These are phyloP conservation scores for Seriola rivoliana DNA, from an alignment of 2,113 vertebrate genomes.

Conservation along the genomic window DNA sequence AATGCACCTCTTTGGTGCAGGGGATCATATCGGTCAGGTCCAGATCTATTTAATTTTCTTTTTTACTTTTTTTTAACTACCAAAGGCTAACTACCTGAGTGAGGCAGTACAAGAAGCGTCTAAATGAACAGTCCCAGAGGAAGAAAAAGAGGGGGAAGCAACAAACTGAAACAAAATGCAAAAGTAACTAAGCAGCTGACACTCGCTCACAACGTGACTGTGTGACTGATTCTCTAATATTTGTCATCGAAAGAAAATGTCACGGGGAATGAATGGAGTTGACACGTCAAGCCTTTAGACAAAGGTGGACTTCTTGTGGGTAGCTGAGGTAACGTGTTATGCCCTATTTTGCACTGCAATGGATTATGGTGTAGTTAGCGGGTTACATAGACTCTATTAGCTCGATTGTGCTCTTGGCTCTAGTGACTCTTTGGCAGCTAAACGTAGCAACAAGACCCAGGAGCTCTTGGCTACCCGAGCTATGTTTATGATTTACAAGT, in stretches of 20 bases:
- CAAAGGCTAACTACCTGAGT: neutral
- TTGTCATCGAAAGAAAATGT: neutral
- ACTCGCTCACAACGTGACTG: no score
- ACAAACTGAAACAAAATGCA: neutral
- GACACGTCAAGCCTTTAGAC: neutral
- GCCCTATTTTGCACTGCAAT: neutral
- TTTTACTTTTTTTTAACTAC: neutral
- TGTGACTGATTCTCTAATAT: neutral
- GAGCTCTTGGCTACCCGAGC: neutral
- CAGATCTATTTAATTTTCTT: no score
- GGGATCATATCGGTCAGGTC: no score
- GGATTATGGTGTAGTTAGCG: no score
- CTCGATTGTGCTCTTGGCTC: neutral
- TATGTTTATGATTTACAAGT: neutral
- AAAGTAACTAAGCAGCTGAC: neutral
- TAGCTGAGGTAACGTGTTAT: constrained; percentile 14
- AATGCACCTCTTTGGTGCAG: no score
- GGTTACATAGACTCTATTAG: neutral
- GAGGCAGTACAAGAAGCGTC: neutral
- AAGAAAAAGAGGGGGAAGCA: neutral
- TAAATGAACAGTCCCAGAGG: neutral
- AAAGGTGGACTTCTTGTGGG: neutral
- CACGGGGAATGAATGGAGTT: neutral
- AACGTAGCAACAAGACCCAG: neutral
- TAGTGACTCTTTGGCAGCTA: neutral